Base-by-base conservation (phyloP, 2,797 vertebrate genomes). In the Enteromius paludinosus region DNA sequence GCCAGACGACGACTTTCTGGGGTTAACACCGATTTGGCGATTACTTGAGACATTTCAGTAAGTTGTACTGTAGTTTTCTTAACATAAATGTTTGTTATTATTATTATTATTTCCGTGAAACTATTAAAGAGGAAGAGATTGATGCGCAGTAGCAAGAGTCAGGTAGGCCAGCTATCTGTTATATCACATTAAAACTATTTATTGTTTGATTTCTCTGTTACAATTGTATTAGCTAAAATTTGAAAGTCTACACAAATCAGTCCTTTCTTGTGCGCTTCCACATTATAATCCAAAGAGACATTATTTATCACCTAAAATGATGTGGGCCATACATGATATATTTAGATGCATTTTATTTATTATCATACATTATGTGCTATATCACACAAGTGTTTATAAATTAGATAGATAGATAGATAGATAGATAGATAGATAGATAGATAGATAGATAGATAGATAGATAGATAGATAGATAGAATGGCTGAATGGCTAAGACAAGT, bases 401-500 rank as follows among this genome's bases (percentile, higher is more conserved):
- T 8, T 52, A 18, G 12, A 47, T 45, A 45, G 47, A 47, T 18
- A 15, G 12, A 38, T 64, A 47, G 41, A 43, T 43, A 43, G 41
- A 41, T 41, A 41, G 65, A 78, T 49, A 17, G 11, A 47, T 45
- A 45, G 43, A 45, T 45, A 45, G 45, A 47, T 17, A 15, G 12
- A 41, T 64, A 45, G 38, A 41, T 43, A 43, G 41, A 43, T 52
- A 20, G 14, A 49, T 47, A 47, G 45, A 47, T 47, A 47, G 47
- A 49, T 18, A 6, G 15, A 41, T 64, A 47, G 41, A 45, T 45
- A 14, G 43, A 15, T 45, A 1, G 66, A 78, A n/a, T 72, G 28
- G 4, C 5, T 73, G 38, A 82, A 20, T 65, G 47, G 4, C 3
- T 78, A 45, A 52, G 76, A 49, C 61, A 78, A 18, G 62, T 49